Base-by-base conservation (phyloP, 2,113 vertebrate genomes). In the Vimba vimba region DNA sequence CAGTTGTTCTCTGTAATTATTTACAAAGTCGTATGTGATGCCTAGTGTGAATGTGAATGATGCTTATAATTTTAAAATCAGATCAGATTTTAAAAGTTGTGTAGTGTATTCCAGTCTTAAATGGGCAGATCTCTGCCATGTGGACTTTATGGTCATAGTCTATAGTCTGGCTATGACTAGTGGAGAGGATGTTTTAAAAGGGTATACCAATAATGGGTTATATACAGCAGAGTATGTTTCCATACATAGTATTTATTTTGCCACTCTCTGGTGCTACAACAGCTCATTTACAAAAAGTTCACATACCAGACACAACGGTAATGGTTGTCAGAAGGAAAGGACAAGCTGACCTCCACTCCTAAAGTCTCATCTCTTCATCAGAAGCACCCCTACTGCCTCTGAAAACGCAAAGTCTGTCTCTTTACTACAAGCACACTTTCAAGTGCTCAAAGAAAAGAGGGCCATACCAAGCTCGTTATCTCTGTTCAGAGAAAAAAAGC, bases 321-420 rank as follows among this genome's bases (percentile, higher is more conserved):
- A 33, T 4, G 17, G 17, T 4, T 82, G 60, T 69, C 47, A 68
- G 64, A 82, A 30, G 4, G 45, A 81, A 66, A 81, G 79, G 79
- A 81, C 60, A 21, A 47, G 66, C 4, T 81, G 60, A 81, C 60
- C 79, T 82, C 79, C 43, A 43, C 23, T 81, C 33, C 13, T 68
- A n/a, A 69, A 69, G 25, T 82, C 45, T 82, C 45, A 82, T 69
- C 45, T 82, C 45, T 82, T 82, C 47, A 52, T 82, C 79, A 69
- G 62, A 69, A 82, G n/a, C 59, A 52, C 27, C 45, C 43, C 62
- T 21, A 52, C 27, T 23, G 79, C 62, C 50, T 69, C 25, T 69
- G 27, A 68, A 69, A 52, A 82, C 27, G 52, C 79, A 82, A 82
- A 62, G 62, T 21, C 79, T 10, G 19, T 33, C 13, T 77, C 75